phyloP scores from a whole-genome alignment of 2,888 invertebrate species.

The Phanerotoma sp. region DNA sequence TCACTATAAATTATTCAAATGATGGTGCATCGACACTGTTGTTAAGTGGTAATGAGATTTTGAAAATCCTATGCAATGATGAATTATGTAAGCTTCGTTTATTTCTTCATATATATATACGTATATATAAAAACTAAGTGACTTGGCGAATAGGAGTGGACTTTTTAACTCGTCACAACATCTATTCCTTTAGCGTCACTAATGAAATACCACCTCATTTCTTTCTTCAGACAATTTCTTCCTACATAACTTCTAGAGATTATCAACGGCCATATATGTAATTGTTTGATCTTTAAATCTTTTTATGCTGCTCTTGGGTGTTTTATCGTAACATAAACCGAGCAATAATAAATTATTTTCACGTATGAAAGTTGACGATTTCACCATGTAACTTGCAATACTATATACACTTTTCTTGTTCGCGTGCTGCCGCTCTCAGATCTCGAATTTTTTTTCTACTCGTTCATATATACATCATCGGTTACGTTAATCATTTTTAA shows the following conservation, averaged over 20 bases:
- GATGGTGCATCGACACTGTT: too few species aligned
- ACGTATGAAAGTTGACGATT: constrained; percentile 34
- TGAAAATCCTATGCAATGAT: too few species aligned
- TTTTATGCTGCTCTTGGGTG: constrained; percentile 1
- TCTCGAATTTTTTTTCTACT: background rate
- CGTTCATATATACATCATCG: background rate
- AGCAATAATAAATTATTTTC: constrained; percentile 34
- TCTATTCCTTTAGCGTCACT: background rate
- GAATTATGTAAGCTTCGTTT: too few species aligned
- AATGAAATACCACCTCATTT: background rate
- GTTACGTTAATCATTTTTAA: background rate
- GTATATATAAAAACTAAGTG: too few species aligned
- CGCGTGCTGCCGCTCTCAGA: background rate
- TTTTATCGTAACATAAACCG: constrained; percentile 7
- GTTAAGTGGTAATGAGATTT: too few species aligned
- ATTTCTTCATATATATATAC: too few species aligned
- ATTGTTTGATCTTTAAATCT: constrained; percentile 2
- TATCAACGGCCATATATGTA: background rate
- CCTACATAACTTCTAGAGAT: background rate
- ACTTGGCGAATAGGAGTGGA: too few species aligned
- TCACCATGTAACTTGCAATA: constrained; percentile 11
- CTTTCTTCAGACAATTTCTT: background rate
- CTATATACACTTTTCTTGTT: background rate
- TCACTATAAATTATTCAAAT: too few species aligned
- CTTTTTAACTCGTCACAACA: too few species aligned